Evolutionary conservation across 2,888 invertebrate species (phyloP), one percentile per base, ranked within the genome.

Genomic region (Harpalus rufipes): DNA sequence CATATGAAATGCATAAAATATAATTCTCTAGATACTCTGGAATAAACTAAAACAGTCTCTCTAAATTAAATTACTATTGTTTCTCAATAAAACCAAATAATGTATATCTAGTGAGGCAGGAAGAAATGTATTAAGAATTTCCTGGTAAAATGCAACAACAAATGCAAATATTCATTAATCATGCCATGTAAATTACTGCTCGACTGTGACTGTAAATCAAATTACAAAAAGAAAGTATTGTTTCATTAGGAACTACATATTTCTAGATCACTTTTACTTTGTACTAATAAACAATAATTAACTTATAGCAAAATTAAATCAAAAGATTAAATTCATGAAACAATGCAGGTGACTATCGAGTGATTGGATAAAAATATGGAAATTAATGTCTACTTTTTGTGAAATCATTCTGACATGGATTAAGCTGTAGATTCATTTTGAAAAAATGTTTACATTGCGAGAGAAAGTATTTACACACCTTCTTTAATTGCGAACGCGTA

Each of bases 381-480:
- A 10, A 51, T 51, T 51, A 51, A 51, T 32, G 32, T 32, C 32
- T 32, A 51, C 44, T 51, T 51, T 51, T 51, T 51, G 44, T 51
- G 21, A 12, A 12, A 51, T 0, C 32, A 44, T 41, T 74, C 12
- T 12, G 14, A 74, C 12, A 72, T 25, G 32, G 1, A 68, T 65
- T 65, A 41, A 39, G 14, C 16, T 2, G 68, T 25, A 32, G n/a
- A 25, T 68, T 68, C 68, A 68, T 72, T 72, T 25, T 3, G 25
- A 72, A 41, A 72, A 68, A 6, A 72, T 72, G 39, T 41, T 14
- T 16, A 44, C 21, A 74, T 41, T 14, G 14, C 44, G 12, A 59
- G 78, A 56, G 78, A 78, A 78, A 78, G 78, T 58, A 12, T 58
- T 32, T 32, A 32, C 78, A 78, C 78, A 21, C 58, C 78, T 58